Base-by-base conservation (phyloP, 2,113 vertebrate species). In the Chroicocephalus ridibundus region DNA sequence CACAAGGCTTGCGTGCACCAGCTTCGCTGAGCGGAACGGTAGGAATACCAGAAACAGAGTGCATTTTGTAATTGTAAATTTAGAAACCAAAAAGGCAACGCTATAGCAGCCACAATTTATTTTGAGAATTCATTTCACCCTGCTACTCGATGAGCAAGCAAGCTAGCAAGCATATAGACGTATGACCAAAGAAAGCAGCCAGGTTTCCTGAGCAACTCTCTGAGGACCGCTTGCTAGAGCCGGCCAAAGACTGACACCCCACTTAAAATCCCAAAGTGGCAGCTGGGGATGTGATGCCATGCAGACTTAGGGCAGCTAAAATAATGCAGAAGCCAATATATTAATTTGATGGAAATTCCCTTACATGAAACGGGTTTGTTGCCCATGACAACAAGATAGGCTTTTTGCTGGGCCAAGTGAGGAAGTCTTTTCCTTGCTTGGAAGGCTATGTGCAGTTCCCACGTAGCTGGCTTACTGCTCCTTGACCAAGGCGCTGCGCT, bases 381-480 rank as follows among this genome's bases (percentile, higher is more conserved):
- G 34, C 44, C 31, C 2, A 1, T 24, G 15, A 58, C 8, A 6
- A 51, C 2, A 44, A 26, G 25, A 47, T 2, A 29, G 21, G 9
- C 31, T 16, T 64, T 74, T 64, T 83, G 19, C 29, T 64, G 29
- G 31, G 42, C 11, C 0, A 0, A 38, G 18, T 5, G 11, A 55
- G 29, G 25, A 47, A 40, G 15, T 3, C 31, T 64, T 57, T 42
- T 64, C 21, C 42, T 36, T 58, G 26, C 11, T 2, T 49, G 54
- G 58, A 44, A 71, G 13, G 20, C 34, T n/a, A 27, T 8, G 6
- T 38, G 32, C 20, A 47, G 15, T 15, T 10, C 26, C 62, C n/a
- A 34, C 0, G 2, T 11, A 71, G 27, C 15, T 0, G 3, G 36
- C 32, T 40, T 51, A 25, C 40, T 54, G 36, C 44, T 36, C 1